Percentiles rank a stretch among this genome's conserved stretches.
phyloP scores from a whole-genome alignment of 2,113 vertebrate species.

The Nasalis larvatus region DNA sequence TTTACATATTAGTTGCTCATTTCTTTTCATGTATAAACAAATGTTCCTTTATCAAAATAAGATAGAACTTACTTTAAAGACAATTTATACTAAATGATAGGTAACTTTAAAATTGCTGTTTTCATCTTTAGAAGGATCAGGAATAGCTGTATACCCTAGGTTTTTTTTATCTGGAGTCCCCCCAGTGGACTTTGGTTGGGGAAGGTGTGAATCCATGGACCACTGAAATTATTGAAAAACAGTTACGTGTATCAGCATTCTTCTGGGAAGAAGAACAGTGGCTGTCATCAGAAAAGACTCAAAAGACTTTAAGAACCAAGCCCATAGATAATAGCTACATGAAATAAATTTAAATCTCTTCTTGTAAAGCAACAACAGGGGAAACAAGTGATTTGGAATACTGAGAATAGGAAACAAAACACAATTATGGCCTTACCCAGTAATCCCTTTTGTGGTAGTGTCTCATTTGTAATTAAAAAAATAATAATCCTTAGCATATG shows the following conservation, averaged over 20 bases:
- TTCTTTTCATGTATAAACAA: conserved; percentile 20
- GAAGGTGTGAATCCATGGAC: background rate
- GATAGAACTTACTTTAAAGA: background rate
- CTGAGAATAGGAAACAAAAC: background rate
- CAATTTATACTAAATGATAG: conserved; percentile 21
- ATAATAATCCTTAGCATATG: background rate
- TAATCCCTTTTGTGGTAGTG: background rate
- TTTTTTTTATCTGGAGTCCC: background rate
- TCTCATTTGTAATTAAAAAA: conserved; percentile 8
- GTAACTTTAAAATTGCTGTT: background rate
- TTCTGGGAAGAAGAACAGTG: background rate
- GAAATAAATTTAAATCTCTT: background rate
- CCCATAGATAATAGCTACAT: background rate
- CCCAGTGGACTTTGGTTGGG: background rate
- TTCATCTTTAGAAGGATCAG: background rate
- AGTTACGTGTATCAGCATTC: background rate
- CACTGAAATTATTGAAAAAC: background rate
- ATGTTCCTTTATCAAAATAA: conserved; percentile 9
- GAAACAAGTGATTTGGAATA: background rate
- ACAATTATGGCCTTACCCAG: background rate
- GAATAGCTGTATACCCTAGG: background rate
- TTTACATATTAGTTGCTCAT: conserved; percentile 32
- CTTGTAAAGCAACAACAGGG: background rate
- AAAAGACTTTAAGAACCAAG: conserved; percentile 7
- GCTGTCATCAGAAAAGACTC: background rate